Percentiles rank a stretch among this genome's conserved stretches.
phyloP scores from a whole-genome alignment of 1,140 invertebrate genomes.

The Eubasilissa regina region DNA sequence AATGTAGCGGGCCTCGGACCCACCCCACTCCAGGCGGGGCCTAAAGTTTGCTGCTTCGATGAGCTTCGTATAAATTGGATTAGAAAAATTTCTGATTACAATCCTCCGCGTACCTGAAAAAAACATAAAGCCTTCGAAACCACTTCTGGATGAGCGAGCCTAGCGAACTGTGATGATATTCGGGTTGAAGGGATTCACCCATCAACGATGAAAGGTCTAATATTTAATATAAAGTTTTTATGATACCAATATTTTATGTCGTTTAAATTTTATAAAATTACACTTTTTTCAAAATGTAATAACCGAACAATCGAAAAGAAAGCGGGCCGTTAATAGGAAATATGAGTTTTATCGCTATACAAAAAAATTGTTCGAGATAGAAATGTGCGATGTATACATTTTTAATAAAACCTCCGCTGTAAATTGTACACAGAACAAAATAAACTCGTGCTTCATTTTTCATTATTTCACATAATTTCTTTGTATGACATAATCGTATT shows the following conservation, averaged over 20 bases:
- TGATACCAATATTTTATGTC: not conserved
- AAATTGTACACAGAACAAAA: too few relatives aligned
- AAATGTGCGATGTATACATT: too few relatives aligned
- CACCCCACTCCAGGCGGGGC: not conserved
- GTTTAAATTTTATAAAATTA: not conserved
- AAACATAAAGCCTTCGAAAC: slow-evolving; percentile 17
- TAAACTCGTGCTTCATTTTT: too few relatives aligned
- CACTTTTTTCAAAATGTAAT: not conserved
- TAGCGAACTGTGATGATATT: slow-evolving; percentile 33
- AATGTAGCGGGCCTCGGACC: slow-evolving; percentile 28
- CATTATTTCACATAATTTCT: too few relatives aligned
- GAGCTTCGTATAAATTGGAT: slow-evolving; percentile 58
- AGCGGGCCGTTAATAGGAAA: too few relatives aligned
- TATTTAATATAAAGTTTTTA: slow-evolving; percentile 11
- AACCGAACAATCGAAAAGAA: too few relatives aligned
- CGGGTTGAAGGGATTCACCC: not conserved
- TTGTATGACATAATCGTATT: too few relatives aligned
- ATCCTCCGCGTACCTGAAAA: slow-evolving; percentile 39
- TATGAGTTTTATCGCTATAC: too few relatives aligned
- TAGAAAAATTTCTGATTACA: slow-evolving; percentile 60
- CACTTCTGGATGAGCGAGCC: slow-evolving; percentile 21
- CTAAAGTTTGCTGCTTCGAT: slow-evolving; percentile 52
- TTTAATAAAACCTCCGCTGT: too few relatives aligned
- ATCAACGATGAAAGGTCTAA: slow-evolving; percentile 3
- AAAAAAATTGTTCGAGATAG: too few relatives aligned